These are phyloP conservation scores for Aeoliscus strigatus DNA, from an alignment of 2,797 vertebrate genomes.

Conservation along the genomic window DNA sequence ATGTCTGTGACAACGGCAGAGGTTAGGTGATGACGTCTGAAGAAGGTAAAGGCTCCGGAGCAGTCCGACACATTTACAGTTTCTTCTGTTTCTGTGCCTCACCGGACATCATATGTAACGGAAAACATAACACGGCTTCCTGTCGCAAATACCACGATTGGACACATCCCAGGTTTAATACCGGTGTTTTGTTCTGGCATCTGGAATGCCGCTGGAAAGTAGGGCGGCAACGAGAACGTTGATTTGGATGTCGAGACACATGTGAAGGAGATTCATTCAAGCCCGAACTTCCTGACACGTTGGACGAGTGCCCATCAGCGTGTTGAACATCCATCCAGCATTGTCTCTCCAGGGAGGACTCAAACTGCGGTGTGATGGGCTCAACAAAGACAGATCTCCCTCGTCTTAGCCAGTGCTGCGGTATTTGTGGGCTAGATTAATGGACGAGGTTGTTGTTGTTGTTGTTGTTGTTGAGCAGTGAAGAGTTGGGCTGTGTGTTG, in stretches of 20 bases:
- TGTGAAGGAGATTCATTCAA: slow-evolving; percentile 12
- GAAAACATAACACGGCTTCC: too few relatives aligned
- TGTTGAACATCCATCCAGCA: slow-evolving; percentile 42
- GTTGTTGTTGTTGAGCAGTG: too few relatives aligned
- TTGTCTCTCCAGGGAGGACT: slow-evolving; percentile 43
- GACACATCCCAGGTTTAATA: too few relatives aligned
- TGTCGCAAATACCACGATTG: too few relatives aligned
- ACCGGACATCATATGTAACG: too few relatives aligned
- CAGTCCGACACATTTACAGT: too few relatives aligned
- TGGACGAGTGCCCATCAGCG: slow-evolving; percentile 57
- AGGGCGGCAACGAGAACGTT: background rate
- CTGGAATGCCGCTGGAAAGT: too few relatives aligned
- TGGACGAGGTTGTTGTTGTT: slow-evolving; percentile 48
- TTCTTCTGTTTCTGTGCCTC: too few relatives aligned
- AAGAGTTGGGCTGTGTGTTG: slow-evolving; percentile 29
- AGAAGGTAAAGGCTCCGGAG: too few relatives aligned
- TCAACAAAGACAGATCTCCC: slow-evolving; percentile 50
- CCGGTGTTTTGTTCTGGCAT: too few relatives aligned
- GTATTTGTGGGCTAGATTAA: slow-evolving; percentile 43
- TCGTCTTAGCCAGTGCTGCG: slow-evolving; percentile 36
- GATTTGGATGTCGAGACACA: slow-evolving; percentile 1
- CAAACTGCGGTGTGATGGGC: slow-evolving; percentile 39
- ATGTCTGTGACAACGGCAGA: too few relatives aligned
- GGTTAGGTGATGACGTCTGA: too few relatives aligned
- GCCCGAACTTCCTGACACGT: slow-evolving; percentile 54